phyloP scores from a whole-genome alignment of 1,140 invertebrate species.

The Ceratoteleas bidentatus region DNA sequence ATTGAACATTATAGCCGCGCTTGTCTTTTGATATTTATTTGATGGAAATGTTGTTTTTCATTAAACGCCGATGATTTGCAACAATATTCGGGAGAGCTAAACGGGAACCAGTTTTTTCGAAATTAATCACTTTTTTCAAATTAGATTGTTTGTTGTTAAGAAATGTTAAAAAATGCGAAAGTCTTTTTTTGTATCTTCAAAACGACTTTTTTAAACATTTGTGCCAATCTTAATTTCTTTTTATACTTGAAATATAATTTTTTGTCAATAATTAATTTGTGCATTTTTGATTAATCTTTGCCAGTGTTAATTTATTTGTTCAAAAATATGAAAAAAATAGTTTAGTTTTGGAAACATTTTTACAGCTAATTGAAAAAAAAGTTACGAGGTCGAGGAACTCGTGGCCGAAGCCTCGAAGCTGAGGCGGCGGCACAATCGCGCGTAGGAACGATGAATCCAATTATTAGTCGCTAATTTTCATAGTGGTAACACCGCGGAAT shows the following conservation, averaged over 20 bases:
- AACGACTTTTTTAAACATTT: too few relatives aligned
- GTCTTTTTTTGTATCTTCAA: too few relatives aligned
- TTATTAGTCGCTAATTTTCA: slow-evolving; percentile 78
- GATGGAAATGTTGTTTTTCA: slow-evolving; percentile 34
- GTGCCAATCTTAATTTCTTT: too few relatives aligned
- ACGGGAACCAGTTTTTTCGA: background rate
- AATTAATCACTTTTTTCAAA: background rate
- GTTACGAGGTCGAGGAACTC: slow-evolving; percentile 30
- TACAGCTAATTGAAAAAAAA: slow-evolving; percentile 9
- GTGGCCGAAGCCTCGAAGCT: slow-evolving; percentile 20
- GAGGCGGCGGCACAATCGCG: slow-evolving; percentile 45
- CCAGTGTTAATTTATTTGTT: too few relatives aligned
- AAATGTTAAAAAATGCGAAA: too few relatives aligned
- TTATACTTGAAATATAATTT: too few relatives aligned
- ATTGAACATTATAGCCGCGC: slow-evolving; percentile 44
- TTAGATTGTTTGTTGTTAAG: too few relatives aligned
- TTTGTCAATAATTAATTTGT: too few relatives aligned
- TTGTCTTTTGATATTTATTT: slow-evolving; percentile 47
- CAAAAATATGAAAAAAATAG: too few relatives aligned
- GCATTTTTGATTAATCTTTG: too few relatives aligned
- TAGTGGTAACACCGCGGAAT: slow-evolving; percentile 72
- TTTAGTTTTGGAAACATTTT: too few relatives aligned
- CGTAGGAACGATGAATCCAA: slow-evolving; percentile 69
- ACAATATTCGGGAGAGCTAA: slow-evolving; percentile 14
- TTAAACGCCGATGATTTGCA: slow-evolving; percentile 20